Base-by-base conservation (phyloP, 2,113 vertebrate genomes). In the Gallinago jamesoni region DNA sequence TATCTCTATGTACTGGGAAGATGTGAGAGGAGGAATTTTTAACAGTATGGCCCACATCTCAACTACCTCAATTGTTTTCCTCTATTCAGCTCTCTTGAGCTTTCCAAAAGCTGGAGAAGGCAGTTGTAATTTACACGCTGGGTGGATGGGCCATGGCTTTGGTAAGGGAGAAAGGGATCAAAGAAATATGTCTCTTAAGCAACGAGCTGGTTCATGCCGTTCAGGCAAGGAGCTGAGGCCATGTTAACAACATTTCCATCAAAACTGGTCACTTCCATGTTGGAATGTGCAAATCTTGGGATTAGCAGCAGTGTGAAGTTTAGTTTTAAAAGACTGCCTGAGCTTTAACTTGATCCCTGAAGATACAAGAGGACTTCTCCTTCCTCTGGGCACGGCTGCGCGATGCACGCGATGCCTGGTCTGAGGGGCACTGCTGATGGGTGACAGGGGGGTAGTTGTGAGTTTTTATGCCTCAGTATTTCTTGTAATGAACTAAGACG, bases 371-470 rank as follows among this genome's bases (percentile, higher is more conserved):
- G 25, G 33, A 78, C 21, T 60, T 78, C 6, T 55, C 41, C 57
- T 68, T 57, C 47, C 24, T 55, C 24, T 13, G 63, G 28, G 10
- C 22, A n/a, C 6, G 37, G 50, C 74, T 74, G 25, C 8, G 60
- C 39, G 30, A 81, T 15, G 33, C 64, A 37, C 0, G 0, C 5
- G 48, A 64, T 13, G 4, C 4, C 50, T 27, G 33, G 53, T 12
- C 43, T 73, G 73, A 66, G 63, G 15, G 10, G 24, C 62, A 17
- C 28, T 50, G 35, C 77, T 64, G 77, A 39, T 9, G 52, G 77
- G 39, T 9, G 52, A 33, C 30, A 35, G 30, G 41, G 7, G 9
- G 28, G 37, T 5, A 35, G n/a, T 35, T 81, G 13, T 20, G 13
- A 37, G 22, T 7, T 74, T 55, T 66, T 48, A 47, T 37, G 45